Evolutionary conservation across 2,888 invertebrate genomes (phyloP).

Genomic region (Deroplatys truncata): DNA sequence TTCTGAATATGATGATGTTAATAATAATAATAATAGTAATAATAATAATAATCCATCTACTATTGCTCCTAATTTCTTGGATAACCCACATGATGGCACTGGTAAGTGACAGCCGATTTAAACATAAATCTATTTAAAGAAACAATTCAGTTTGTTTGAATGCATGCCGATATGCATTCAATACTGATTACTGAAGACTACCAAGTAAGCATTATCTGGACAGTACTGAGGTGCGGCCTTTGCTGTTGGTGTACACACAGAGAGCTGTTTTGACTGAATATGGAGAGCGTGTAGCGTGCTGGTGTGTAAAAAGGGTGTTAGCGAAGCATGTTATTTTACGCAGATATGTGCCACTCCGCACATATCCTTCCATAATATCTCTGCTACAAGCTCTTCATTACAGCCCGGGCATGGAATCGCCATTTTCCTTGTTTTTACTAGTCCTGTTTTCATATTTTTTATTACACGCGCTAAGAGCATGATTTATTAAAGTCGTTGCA

Average conservation of each 20-base stretch:
- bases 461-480: background rate
- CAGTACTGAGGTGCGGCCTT: background rate
- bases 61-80: too few relatives aligned
- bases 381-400: background rate
- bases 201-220: background rate
- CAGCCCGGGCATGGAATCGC: background rate
- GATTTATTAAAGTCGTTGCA: background rate
- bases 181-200: background rate
- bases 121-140: too few relatives aligned
- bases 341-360: background rate
- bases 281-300: background rate
- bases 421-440: background rate
- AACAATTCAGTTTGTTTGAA: too few relatives aligned
- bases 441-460: background rate
- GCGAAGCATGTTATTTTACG: background rate
- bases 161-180: too few relatives aligned
- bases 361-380: background rate
- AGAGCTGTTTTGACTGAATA: background rate
- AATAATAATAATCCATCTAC: too few relatives aligned
- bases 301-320: background rate
- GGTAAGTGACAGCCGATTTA: too few relatives aligned
- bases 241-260: background rate
- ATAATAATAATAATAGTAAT: too few relatives aligned
- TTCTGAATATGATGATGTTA: too few relatives aligned
- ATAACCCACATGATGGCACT: too few relatives aligned